phyloP scores from a whole-genome alignment of 2,888 invertebrate genomes.

The Platycnemis pennipes region DNA sequence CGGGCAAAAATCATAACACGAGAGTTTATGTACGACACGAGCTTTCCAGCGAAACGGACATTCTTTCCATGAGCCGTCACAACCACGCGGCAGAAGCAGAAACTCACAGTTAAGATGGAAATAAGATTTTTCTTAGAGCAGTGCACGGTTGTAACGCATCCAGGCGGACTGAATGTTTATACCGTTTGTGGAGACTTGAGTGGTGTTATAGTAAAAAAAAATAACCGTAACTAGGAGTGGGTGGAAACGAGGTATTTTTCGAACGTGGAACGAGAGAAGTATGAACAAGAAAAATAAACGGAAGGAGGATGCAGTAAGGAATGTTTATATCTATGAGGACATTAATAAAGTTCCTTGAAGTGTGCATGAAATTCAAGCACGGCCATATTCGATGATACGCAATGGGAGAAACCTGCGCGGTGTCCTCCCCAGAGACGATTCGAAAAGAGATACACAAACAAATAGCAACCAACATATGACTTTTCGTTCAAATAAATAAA shows the following conservation, averaged over 20 bases:
- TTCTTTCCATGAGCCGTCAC: neutral
- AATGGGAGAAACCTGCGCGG: neutral
- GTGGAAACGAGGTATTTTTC: neutral
- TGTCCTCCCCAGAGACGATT: neutral
- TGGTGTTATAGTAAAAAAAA: neutral
- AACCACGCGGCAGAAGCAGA: neutral
- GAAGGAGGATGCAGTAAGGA: neutral
- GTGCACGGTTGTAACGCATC: neutral
- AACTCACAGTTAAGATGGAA: neutral
- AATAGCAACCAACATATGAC: neutral
- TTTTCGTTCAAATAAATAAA: neutral
- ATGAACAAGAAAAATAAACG: neutral
- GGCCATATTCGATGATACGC: neutral
- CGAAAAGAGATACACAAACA: neutral
- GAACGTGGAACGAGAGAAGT: neutral
- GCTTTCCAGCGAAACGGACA: neutral
- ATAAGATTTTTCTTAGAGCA: neutral
- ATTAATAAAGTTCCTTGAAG: neutral
- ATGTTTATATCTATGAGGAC: neutral
- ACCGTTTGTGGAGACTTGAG: neutral
- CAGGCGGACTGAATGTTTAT: neutral
- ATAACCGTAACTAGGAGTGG: neutral
- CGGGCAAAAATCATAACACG: conserved; percentile 3
- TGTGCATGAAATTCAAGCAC: neutral
- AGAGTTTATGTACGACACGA: neutral